Conservation (phyloP, 1,140 invertebrate genomes). For the Drosophila mojavensis region DNA sequence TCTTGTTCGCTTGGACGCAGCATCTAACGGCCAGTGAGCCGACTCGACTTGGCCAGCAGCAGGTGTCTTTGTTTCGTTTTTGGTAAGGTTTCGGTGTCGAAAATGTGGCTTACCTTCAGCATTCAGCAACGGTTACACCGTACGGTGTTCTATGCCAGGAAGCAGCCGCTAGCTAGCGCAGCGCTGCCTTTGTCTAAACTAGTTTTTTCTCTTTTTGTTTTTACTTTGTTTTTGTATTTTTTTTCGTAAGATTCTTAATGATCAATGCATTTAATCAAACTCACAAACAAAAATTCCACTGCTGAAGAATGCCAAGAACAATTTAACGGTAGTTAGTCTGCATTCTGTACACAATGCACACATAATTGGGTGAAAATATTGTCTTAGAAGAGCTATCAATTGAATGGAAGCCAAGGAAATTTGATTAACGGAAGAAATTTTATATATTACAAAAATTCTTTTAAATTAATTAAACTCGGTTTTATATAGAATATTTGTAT, state of each 20-base stretch:
- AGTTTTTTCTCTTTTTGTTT: slow-evolving; percentile 54
- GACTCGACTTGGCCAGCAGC: slow-evolving; percentile 39
- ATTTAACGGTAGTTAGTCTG: slow-evolving; percentile 63
- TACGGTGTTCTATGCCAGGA: slow-evolving; percentile 46
- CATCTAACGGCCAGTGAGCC: slow-evolving; percentile 46
- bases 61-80: slow-evolving; percentile 60
- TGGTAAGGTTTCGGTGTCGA: slow-evolving; percentile 42
- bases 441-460: too few species aligned
- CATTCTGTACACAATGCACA: slow-evolving; percentile 41
- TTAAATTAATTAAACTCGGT: too few species aligned
- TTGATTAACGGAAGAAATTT: neutral
- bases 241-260: slow-evolving; percentile 50
- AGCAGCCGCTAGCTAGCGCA: slow-evolving; percentile 51
- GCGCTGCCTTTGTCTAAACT: slow-evolving; percentile 66
- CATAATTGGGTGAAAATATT: slow-evolving; percentile 59
- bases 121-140: slow-evolving; percentile 35
- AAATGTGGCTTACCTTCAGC: slow-evolving; percentile 78
- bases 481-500: too few species aligned
- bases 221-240: slow-evolving; percentile 1
- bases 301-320: slow-evolving; percentile 56
- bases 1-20: slow-evolving; percentile 31
- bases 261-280: slow-evolving; percentile 77
- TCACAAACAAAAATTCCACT: slow-evolving; percentile 40
- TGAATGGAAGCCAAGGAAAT: too few species aligned
- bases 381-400: slow-evolving; percentile 30